Evolutionary conservation across 1,140 invertebrate species (phyloP), one percentile per base, ranked within the genome.

Genomic region (Calephelis nemesis): DNA sequence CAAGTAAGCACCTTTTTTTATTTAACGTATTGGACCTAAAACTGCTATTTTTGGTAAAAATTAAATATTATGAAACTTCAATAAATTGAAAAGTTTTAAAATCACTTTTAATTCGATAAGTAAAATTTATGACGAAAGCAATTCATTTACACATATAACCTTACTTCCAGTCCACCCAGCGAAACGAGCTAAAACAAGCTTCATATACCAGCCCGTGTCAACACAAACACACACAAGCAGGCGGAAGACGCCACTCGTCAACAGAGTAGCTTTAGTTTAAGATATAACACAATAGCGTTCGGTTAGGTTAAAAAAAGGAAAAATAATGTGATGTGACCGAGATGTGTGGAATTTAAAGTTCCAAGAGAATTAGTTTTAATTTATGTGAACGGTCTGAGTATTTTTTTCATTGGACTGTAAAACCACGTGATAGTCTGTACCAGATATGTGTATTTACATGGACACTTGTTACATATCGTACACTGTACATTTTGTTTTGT

Each of bases 171-270:
- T 88, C 42, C 85, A 86, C 70, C 74, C 85, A 76, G 83, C 90
- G 9, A 92, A 92, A 70, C 75, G 88, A 65, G 81, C 91, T 49
- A 92, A 91, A 74, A 90, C 84, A 12, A 92, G 79, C 76, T 91
- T 81, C 76, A 81, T 92, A 49, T 90, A 90, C 76, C 88, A 88
- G 63, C 83, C 89, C 3, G 83, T 91, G 54, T 73, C 81, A 9
- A 70, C 90, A 13, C 81, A 82, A 63, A 68, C 90, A 8, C 85
- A 88, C 73, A 84, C 87, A 6, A 94, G 92, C 80, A 80, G 93
- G 66, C 87, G 93, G 67, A 94, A 94, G 81, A 93, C 93, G 67
- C 93, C 93, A 52, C 88, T 94, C 67, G 93, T 94, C 12, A 94
- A 93, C 76, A 77, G 93, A 75, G 92, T 94, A 60, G 54, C 54